These are phyloP conservation scores for Tyto alba DNA, from an alignment of 2,113 vertebrate genomes.

Conservation along the genomic window DNA sequence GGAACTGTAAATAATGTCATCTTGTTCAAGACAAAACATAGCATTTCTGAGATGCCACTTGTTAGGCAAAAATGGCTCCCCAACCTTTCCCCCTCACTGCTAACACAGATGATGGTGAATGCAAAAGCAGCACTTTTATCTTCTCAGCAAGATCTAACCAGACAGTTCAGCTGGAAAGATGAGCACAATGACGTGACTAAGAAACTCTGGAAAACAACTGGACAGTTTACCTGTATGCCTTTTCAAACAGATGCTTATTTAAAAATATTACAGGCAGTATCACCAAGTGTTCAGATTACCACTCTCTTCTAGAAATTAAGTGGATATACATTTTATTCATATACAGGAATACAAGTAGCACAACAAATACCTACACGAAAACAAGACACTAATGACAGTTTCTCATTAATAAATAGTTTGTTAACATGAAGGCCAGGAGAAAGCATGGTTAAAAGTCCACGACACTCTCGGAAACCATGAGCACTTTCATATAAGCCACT, in stretches of 20 bases:
- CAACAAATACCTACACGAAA: not conserved
- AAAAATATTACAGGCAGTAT: not conserved
- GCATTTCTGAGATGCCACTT: not conserved
- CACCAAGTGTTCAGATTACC: not conserved
- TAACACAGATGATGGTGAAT: not conserved
- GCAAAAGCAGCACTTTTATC: not conserved
- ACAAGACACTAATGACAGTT: not conserved
- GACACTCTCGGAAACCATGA: not conserved
- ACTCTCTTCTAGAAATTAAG: not conserved
- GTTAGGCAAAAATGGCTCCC: not conserved
- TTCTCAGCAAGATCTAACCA: not conserved
- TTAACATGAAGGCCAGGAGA: not conserved
- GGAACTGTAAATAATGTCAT: not conserved
- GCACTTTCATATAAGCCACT: not conserved
- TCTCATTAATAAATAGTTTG: not conserved
- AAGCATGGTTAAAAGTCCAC: not conserved
- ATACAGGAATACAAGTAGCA: not conserved
- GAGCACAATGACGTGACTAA: not conserved
- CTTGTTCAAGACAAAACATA: not conserved
- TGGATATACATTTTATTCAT: not conserved
- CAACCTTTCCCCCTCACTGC: not conserved
- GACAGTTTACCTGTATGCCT: not conserved
- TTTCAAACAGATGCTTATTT: not conserved
- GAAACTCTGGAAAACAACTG: not conserved
- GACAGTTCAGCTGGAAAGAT: not conserved